These are phyloP conservation scores for Xestia xanthographa DNA, from an alignment of 2,888 invertebrate species.

Conservation along the genomic window DNA sequence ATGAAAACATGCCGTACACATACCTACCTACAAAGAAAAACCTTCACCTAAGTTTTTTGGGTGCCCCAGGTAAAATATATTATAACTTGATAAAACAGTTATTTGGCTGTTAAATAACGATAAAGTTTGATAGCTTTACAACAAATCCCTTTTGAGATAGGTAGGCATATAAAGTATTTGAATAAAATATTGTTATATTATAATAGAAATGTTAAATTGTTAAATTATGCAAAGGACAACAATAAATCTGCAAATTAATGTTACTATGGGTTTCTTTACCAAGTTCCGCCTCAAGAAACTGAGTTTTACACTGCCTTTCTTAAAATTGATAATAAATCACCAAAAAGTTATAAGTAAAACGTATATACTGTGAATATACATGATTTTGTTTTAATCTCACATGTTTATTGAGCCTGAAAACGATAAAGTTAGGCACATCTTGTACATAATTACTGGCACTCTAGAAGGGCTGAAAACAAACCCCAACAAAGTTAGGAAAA, in stretches of 20 bases:
- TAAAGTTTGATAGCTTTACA: slow-evolving; percentile 15
- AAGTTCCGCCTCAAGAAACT: neutral
- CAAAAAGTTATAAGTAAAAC: neutral
- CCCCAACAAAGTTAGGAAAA: neutral
- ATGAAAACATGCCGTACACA: neutral
- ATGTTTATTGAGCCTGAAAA: neutral
- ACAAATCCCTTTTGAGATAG: slow-evolving; percentile 35
- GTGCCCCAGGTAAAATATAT: neutral
- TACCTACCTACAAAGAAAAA: neutral
- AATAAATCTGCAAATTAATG: slow-evolving; percentile 40
- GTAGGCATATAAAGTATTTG: slow-evolving; percentile 16
- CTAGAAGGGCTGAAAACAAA: neutral
- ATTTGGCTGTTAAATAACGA: slow-evolving; percentile 28
- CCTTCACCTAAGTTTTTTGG: neutral
- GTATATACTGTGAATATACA: neutral
- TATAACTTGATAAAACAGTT: neutral
- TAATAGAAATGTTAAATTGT: slow-evolving; percentile 32
- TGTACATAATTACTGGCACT: neutral
- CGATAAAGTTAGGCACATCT: neutral
- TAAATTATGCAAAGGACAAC: slow-evolving; percentile 45
- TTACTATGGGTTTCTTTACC: slow-evolving; percentile 3
- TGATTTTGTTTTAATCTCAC: no score
- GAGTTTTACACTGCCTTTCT: neutral
- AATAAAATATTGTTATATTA: slow-evolving; percentile 43
- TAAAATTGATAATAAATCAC: slow-evolving; percentile 5